Evolutionary conservation across 2,888 invertebrate species (phyloP), one percentile per base, ranked within the genome.

Genomic region (Netelia inedita): DNA sequence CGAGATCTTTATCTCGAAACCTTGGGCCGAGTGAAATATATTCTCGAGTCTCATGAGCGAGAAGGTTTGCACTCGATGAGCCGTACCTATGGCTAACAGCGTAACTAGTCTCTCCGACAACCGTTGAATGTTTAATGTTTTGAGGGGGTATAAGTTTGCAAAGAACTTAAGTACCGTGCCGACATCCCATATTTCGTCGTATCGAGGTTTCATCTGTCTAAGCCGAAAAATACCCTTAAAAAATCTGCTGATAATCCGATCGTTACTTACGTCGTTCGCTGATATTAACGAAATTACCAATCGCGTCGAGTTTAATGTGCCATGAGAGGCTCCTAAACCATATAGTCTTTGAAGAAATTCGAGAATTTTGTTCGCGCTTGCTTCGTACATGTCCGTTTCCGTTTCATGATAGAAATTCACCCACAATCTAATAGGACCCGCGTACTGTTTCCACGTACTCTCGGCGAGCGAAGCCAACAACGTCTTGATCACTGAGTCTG

Each of bases 191-290:
- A 79, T 85, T 53, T 43, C 46, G 10, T 63, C 69, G n/a, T 85
- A 79, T 50, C 65, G 63, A 16, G 71, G 76, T 57, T 66, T 84
- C 3, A 59, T 35, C 23, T 84, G 86, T 19, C 80, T 68, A 10
- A 76, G 41, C 43, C 73, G 69, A 65, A 69, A 87, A 66, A 79
- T 74, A 14, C 83, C 86, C 72, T 79, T 83, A 11, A 85, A 82
- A 73, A 85, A 82, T 69, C 85, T 79, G 55, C 73, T 75, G 21
- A 86, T 69, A 23, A 78, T 35, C 19, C 53, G 65, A 41, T 83
- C 50, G 57, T 57, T 71, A 57, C 41, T 71, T 16, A 57, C 28
- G 28, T 61, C 46, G 23, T 50, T 73, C 46, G 16, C 46, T 50
- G 76, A 82, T 68, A 82, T 73, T 69, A 83, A 53, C 5, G 74